phyloP scores from a whole-genome alignment of 2,797 vertebrate species.

The Ibycter americanus region DNA sequence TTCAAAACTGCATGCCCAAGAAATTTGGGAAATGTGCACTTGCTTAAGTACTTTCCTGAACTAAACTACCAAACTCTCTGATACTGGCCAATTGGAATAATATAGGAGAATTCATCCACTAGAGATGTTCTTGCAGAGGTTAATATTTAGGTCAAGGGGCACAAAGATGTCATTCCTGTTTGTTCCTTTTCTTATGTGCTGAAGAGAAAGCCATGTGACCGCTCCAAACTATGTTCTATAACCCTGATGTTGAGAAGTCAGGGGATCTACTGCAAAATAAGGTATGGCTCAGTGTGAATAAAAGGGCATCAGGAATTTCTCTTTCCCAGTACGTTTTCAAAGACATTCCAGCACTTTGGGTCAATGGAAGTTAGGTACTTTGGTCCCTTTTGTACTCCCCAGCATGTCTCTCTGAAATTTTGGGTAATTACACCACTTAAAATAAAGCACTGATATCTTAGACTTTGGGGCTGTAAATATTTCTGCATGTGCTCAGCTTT shows the following conservation, averaged over 20 bases:
- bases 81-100: not conserved
- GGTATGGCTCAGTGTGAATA: not conserved
- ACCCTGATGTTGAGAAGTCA: not conserved
- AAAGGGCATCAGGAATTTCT: not conserved
- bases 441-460: not conserved
- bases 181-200: not conserved
- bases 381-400: not conserved
- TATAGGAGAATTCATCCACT: not conserved
- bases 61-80: not conserved
- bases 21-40: not conserved
- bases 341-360: not conserved
- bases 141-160: not conserved
- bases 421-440: not conserved
- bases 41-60: not conserved
- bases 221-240: not conserved
- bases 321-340: not conserved
- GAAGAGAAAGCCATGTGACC: not conserved
- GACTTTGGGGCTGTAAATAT: not conserved
- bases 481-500: not conserved
- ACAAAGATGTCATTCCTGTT: not conserved
- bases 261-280: not conserved
- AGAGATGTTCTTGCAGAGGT: not conserved
- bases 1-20: conserved; percentile 41
- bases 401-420: not conserved
- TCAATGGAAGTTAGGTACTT: not conserved